phyloP scores from a whole-genome alignment of 2,888 invertebrate genomes.

The Zootermopsis nevadensis region DNA sequence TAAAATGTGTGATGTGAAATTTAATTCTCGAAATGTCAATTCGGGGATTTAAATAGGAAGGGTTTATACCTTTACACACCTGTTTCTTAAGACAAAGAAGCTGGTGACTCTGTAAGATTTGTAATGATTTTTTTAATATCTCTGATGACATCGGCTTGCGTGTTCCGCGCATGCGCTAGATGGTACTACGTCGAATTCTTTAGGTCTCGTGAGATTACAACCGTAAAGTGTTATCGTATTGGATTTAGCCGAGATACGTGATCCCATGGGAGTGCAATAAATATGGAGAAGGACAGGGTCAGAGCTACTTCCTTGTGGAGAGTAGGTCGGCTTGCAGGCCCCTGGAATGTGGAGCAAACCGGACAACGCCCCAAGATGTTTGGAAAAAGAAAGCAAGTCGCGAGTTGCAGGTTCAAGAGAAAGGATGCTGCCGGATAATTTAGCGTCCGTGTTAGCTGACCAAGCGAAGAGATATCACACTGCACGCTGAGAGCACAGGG shows the following conservation, averaged over 20 bases:
- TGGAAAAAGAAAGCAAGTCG: neutral
- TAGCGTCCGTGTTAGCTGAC: conserved; percentile 36
- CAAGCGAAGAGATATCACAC: conserved; percentile 13
- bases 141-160: too few species aligned
- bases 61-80: too few species aligned
- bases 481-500: conserved; percentile 1
- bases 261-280: conserved; percentile 10
- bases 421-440: conserved; percentile 33
- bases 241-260: neutral
- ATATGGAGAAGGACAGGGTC: conserved; percentile 8
- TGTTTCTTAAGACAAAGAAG: too few species aligned
- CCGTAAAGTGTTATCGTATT: too few species aligned
- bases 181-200: too few species aligned
- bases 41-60: too few species aligned
- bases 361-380: conserved; percentile 28
- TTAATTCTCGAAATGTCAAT: too few species aligned
- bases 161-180: too few species aligned
- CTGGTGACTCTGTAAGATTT: too few species aligned
- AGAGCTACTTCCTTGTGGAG: conserved; percentile 20
- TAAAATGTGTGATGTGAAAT: too few species aligned
- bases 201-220: too few species aligned
- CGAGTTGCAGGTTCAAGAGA: conserved; percentile 23
- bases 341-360: conserved; percentile 12
- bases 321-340: conserved; percentile 20
- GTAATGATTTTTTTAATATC: too few species aligned